Conservation (phyloP, 2,888 invertebrate genomes). For the Tachystola acroxantha region DNA sequence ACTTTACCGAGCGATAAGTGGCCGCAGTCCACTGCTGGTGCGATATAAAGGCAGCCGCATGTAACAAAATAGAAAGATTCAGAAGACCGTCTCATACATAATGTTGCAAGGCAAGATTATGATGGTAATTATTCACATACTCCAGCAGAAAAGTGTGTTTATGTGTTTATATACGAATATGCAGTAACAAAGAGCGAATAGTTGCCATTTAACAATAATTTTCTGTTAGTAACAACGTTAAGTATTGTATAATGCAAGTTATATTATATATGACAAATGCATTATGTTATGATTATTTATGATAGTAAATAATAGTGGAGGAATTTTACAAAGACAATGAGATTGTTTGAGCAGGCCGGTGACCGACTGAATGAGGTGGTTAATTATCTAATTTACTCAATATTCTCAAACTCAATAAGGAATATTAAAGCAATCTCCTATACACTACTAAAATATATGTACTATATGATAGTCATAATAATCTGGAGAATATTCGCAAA, state of each 20-base stretch:
- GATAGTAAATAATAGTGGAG: not conserved
- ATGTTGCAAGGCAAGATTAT: constrained; percentile 14
- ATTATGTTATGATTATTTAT: too few relatives aligned
- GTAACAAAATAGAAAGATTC: constrained; percentile 76
- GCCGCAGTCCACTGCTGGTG: constrained; percentile 81
- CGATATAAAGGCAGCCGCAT: constrained; percentile 78
- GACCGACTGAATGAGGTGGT: too few relatives aligned
- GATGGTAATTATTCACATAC: constrained; percentile 8
- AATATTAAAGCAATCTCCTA: too few relatives aligned
- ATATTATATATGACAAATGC: constrained; percentile 8
- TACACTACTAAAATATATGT: too few relatives aligned
- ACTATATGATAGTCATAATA: too few relatives aligned
- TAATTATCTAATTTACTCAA: too few relatives aligned
- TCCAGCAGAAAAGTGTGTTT: constrained; percentile 5
- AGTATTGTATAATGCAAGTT: constrained; percentile 1
- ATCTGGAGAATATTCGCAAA: too few relatives aligned
- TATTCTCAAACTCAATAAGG: too few relatives aligned
- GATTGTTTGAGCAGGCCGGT: too few relatives aligned
- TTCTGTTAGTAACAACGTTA: constrained; percentile 32
- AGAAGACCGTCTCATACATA: constrained; percentile 40
- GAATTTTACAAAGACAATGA: not conserved
- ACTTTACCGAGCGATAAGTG: constrained; percentile 83
- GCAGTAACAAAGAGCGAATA: not conserved
- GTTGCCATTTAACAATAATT: not conserved
- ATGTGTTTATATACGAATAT: constrained; percentile 1